phyloP scores from a whole-genome alignment of 2,113 vertebrate genomes.

The Pyxicephalus adspersus region DNA sequence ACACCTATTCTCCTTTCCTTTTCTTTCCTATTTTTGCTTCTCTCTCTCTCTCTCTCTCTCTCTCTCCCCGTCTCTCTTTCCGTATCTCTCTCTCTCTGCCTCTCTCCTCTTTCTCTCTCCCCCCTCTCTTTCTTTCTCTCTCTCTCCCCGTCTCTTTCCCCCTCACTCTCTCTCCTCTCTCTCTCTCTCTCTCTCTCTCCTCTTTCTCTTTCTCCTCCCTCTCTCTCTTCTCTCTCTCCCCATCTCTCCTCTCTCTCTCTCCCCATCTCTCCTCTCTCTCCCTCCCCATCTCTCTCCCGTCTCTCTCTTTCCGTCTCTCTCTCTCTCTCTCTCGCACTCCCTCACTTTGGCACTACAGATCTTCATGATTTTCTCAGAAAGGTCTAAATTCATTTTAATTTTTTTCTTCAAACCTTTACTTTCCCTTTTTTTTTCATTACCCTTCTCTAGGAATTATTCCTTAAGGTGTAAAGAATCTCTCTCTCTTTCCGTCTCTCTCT shows the following conservation, averaged over 20 bases:
- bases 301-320: not conserved
- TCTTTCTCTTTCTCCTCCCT: too few relatives aligned
- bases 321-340: not conserved
- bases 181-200: not conserved
- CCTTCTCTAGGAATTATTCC: too few relatives aligned
- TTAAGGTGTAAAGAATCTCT: too few relatives aligned
- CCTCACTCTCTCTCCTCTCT: not conserved
- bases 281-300: not conserved
- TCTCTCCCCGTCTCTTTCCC: not conserved
- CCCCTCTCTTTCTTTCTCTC: not conserved
- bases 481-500: not conserved
- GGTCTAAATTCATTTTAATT: too few relatives aligned
- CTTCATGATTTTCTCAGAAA: too few relatives aligned
- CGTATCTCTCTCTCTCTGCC: not conserved
- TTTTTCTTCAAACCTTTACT: too few relatives aligned
- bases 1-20: too few relatives aligned
- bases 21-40: conserved; percentile 64
- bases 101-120: not conserved
- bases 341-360: not conserved
- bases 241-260: too few relatives aligned
- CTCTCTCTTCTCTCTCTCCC: too few relatives aligned
- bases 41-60: conserved; percentile 59
- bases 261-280: not conserved
- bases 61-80: conserved; percentile 35
- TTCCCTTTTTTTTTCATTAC: too few relatives aligned